Evolutionary conservation across 2,888 invertebrate genomes (phyloP), one percentile per base, ranked within the genome.

Genomic region (Stenoptilia bipunctidactyla): DNA sequence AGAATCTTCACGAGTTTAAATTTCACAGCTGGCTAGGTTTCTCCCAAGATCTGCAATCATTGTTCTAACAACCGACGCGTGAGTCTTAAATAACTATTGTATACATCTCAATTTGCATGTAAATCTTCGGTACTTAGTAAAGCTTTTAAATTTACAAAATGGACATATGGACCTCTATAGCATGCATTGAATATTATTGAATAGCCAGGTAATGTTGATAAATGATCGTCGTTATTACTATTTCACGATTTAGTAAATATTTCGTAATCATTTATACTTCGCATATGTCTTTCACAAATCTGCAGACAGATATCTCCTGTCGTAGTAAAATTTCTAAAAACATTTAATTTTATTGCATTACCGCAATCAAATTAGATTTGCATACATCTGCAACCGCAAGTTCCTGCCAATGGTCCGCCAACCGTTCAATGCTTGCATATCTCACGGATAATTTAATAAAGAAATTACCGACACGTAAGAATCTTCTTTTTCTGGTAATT

Each of bases 391-490:
- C 6, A 10, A 30, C 30, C 30, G 12, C 30, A 30, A 30, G 30
- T 12, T 30, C 6, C n/a, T n/a, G 30, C 9, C 30, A 5, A 25
- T 30, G 12, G 12, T 12, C 10, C 5, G 5, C 6, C 30, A 20
- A 20, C 3, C 3, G 20, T 20, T 20, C 6, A 9, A 2, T 30
- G 30, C 40, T 45, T 49, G 49, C 53, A 56, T 55, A 55, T 56
- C 55, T 56, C 51, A 61, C 55, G 57, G 54, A 40, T 51, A 58
- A 57, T 57, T 60, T 50, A 47, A 49, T 51, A 39, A 36, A 44
- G 41, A 55, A 55, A 54, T 52, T 12, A 30, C 10, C 30, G n/a
- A 30, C 12, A 30, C 39, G 40, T 42, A 13, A 35, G 33, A 15
- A 42, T 37, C 39, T 13, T 35, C 33, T 39, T 45, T 42, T 41